phyloP scores from a whole-genome alignment of 2,113 vertebrate species.

The Sinosuthora webbiana region DNA sequence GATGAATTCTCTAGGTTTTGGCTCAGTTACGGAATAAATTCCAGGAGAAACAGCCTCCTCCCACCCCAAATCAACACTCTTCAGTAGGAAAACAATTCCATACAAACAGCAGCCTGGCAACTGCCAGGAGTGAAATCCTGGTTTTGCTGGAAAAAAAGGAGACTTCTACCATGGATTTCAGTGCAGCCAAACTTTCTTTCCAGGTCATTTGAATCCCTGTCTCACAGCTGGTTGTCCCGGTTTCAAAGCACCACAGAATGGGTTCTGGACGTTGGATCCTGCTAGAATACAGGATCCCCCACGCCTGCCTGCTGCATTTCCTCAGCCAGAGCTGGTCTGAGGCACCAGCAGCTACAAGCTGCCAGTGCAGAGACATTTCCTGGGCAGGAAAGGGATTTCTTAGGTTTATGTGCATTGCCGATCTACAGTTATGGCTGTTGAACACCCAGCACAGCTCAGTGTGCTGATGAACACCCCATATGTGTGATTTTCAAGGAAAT shows the following conservation, averaged over 20 bases:
- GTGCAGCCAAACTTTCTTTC: background rate
- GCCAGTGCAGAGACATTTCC: background rate
- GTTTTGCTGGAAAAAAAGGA: background rate
- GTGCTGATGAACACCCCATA: background rate
- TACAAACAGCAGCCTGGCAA: background rate
- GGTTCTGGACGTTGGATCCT: background rate
- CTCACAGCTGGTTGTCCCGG: constrained; percentile 1
- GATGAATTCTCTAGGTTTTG: background rate
- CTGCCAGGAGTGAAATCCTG: background rate
- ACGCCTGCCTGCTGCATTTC: background rate
- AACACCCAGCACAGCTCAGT: background rate
- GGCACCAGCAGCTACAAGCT: background rate
- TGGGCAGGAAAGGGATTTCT: background rate
- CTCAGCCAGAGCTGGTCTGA: background rate
- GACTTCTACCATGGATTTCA: background rate
- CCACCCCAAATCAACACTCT: background rate
- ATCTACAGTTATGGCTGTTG: background rate
- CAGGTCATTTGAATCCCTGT: background rate
- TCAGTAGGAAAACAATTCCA: background rate
- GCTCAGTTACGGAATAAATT: background rate
- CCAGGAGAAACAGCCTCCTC: background rate
- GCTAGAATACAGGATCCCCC: background rate
- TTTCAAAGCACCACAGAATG: background rate
- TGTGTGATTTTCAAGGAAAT: background rate
- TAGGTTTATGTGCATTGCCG: background rate